Evolutionary conservation across 2,888 invertebrate species (phyloP).

Genomic region (Meteorus colon): DNA sequence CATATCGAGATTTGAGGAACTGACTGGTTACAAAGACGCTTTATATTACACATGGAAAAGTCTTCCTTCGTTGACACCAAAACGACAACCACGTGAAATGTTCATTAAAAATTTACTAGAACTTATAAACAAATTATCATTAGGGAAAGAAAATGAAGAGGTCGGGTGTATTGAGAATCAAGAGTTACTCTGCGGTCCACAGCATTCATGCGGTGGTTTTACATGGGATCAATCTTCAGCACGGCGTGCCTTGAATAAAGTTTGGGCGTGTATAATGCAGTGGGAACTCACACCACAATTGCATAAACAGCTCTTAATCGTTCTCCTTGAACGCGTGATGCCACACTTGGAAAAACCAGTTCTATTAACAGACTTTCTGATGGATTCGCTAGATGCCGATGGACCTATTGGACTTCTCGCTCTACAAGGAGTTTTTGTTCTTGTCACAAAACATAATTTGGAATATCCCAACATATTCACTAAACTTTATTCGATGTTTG

Average conservation of each 20-base stretch:
- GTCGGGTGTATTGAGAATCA: constrained; percentile 54
- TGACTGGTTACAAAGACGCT: constrained; percentile 83
- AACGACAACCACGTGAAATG: constrained; percentile 75
- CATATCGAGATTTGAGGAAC: constrained; percentile 84
- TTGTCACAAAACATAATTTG: constrained; percentile 93
- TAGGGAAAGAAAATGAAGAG: constrained; percentile 74
- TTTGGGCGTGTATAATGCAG: constrained; percentile 85
- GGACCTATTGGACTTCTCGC: constrained; percentile 92
- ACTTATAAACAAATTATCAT: constrained; percentile 77
- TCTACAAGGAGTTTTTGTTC: constrained; percentile 91
- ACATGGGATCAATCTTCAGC: constrained; percentile 77
- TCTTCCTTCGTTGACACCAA: constrained; percentile 77
- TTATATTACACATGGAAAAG: constrained; percentile 82
- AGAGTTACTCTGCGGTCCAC: constrained; percentile 63
- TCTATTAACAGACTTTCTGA: constrained; percentile 91
- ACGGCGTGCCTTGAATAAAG: constrained; percentile 79
- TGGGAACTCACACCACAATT: constrained; percentile 81
- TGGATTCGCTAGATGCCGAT: constrained; percentile 90
- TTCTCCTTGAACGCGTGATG: constrained; percentile 88
- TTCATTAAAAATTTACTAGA: constrained; percentile 80
- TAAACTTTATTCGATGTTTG: constrained; percentile 95
- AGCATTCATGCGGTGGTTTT: constrained; percentile 71
- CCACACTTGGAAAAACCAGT: constrained; percentile 87
- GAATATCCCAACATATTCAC: constrained; percentile 96
- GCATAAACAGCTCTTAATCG: constrained; percentile 86